Evolutionary conservation across 2,888 invertebrate species (phyloP).

Genomic region (Synergus laeviventris): DNA sequence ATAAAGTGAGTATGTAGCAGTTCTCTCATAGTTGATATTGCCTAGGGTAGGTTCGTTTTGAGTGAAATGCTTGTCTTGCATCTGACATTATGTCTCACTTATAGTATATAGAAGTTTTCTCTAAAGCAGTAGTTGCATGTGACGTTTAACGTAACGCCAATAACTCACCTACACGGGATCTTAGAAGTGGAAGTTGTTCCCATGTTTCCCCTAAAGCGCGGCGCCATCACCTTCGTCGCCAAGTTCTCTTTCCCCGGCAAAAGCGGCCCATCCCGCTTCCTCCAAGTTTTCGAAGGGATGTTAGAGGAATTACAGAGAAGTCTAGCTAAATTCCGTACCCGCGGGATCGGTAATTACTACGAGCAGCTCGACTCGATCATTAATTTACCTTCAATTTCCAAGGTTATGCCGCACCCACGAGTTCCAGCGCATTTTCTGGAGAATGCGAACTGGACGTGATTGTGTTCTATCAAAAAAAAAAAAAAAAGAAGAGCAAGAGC

Average conservation of each 20-base stretch:
- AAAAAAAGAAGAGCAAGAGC: not conserved
- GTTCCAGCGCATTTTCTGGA: not conserved
- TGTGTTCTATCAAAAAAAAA: not conserved
- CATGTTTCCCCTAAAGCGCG: conserved; percentile 17
- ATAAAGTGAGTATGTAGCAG: too few species aligned
- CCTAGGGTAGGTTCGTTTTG: not conserved
- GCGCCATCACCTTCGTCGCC: conserved; percentile 23
- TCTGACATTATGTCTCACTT: conserved; percentile 27
- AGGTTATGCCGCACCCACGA: not conserved
- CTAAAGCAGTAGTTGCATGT: conserved; percentile 24
- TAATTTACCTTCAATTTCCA: conserved; percentile 39
- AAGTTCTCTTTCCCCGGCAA: conserved; percentile 5
- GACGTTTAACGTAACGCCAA: conserved; percentile 25
- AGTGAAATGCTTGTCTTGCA: not conserved
- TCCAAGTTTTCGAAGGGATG: conserved; percentile 36
- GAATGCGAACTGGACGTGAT: not conserved
- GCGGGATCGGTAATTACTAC: conserved; percentile 35
- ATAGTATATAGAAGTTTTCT: conserved; percentile 22
- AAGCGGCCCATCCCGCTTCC: conserved; percentile 20
- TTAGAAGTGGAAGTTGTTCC: conserved; percentile 30
- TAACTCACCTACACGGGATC: conserved; percentile 15
- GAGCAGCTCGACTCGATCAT: conserved; percentile 28
- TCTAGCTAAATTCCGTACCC: conserved; percentile 34
- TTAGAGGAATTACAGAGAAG: conserved; percentile 36
- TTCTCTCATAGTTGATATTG: not conserved